A percentile compares a stretch with the other conserved stretches of the same genome.
Conservation (phyloP, 2,113 vertebrate species). For the Pluvialis apricaria region DNA sequence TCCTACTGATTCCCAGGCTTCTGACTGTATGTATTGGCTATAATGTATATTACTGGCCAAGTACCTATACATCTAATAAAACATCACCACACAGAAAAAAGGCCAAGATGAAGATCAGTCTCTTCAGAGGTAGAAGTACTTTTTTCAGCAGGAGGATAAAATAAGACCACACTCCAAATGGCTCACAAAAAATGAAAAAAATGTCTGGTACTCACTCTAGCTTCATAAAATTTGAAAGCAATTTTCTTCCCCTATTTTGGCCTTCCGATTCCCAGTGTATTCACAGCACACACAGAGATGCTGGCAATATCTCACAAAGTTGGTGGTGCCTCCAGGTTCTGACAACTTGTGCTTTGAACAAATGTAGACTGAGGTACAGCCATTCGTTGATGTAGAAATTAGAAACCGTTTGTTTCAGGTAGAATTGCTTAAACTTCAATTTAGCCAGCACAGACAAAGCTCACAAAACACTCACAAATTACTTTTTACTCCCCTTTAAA, state of each 20-base stretch:
- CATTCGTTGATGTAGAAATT: slow-evolving; percentile 17
- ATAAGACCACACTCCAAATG: background rate
- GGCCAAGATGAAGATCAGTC: background rate
- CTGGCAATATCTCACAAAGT: slow-evolving; percentile 31
- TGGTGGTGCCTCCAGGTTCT: slow-evolving; percentile 32
- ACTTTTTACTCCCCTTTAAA: slow-evolving; percentile 49
- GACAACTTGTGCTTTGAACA: slow-evolving; percentile 17
- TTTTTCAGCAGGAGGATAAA: background rate
- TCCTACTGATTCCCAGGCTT: background rate
- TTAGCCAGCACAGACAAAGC: slow-evolving; percentile 16
- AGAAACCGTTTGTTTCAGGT: slow-evolving; percentile 25
- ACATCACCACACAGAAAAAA: background rate
- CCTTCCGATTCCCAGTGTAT: background rate
- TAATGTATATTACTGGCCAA: background rate
- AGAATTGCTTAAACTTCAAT: slow-evolving; percentile 27
- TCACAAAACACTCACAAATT: slow-evolving; percentile 27
- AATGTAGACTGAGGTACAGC: slow-evolving; percentile 2
- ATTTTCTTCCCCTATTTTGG: slow-evolving; percentile 7
- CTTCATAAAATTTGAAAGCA: slow-evolving; percentile 25
- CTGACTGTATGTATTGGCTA: background rate
- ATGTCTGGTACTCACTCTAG: background rate
- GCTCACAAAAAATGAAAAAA: background rate
- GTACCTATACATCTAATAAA: background rate
- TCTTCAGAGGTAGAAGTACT: background rate
- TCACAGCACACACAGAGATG: background rate